Base-by-base conservation (phyloP, 1,140 invertebrate species). In the Megalonaias nervosa region DNA sequence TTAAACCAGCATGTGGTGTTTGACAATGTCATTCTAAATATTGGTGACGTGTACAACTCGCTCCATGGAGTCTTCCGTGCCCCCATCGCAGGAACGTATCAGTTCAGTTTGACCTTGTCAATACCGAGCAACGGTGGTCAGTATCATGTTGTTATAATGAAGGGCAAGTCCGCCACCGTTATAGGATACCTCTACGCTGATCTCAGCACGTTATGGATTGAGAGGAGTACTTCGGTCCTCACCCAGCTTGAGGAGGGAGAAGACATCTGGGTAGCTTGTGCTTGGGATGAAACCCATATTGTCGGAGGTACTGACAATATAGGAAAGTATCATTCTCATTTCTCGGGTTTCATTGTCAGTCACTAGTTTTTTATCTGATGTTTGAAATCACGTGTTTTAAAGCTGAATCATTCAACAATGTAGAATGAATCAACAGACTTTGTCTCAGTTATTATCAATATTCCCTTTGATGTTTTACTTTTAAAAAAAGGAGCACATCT, bases 211-310 rank as follows among this genome's bases (percentile, higher is more conserved):
- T n/a, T 72, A 14, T 72, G 71, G 71, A 3, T 72, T 17, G 61
- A 65, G 48, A 72, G 71, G 58, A 64, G 60, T 31, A 72, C 71
- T 5, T 55, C 71, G 31, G 60, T 72, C n/a, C 31, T 72, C 16
- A 72, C 71, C 31, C 71, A 72, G 9, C 23, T 72, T 0, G 71
- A 62, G 15, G 23, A 38, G 19, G 71, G 71, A 16, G 71, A 72
- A 17, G 71, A 72, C 17, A 21, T 72, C 48, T 72, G 71, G 71
- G 65, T 72, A 61, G 71, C 65, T 9, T 72, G 71, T 57, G 15
- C 65, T n/a, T 56, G 3, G 3, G 71, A 72, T 23, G 38, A 48
- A 48, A 48, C 38, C 0, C 38, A 48, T 48, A 48, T 48, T 48
- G 38, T 48, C 38, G 38, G 38, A 48, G 38, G 38, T 48, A 0